Percentiles rank a stretch among this genome's conserved stretches.
phyloP scores from a whole-genome alignment of 2,113 vertebrate genomes.

The Pelecanoides urinatrix region DNA sequence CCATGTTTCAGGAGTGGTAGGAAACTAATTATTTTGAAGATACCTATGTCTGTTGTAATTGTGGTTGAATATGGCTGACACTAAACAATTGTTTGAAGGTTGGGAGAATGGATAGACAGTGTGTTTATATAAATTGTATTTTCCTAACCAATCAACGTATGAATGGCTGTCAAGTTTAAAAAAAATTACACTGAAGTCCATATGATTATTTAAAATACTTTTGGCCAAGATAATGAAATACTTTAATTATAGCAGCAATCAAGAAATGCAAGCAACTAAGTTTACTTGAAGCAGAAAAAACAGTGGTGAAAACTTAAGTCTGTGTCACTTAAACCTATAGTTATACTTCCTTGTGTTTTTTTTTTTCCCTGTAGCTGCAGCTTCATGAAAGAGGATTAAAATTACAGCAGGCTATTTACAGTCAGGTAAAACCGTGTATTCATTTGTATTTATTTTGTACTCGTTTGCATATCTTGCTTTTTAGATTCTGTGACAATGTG shows the following conservation, averaged over 20 bases:
- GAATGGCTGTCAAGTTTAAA: not conserved
- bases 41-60: not conserved
- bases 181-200: not conserved
- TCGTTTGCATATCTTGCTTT: not conserved
- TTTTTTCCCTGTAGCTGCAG: slow-evolving; percentile 78
- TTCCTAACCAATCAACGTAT: not conserved
- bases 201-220: not conserved
- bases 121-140: not conserved
- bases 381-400: slow-evolving; percentile 94
- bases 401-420: slow-evolving; percentile 89
- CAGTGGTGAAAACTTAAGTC: not conserved
- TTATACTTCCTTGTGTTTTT: not conserved
- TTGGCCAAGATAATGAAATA: not conserved
- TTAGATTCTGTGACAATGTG: not conserved
- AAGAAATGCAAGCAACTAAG: not conserved
- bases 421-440: slow-evolving; percentile 74
- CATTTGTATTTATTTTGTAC: not conserved
- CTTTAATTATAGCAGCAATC: not conserved
- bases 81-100: not conserved
- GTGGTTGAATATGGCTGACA: not conserved
- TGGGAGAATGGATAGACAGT: not conserved
- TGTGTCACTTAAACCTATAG: not conserved
- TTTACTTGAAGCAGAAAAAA: not conserved
- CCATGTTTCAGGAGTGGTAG: not conserved
- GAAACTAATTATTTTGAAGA: not conserved